Conservation (phyloP, 1,140 invertebrate species). For the Solenopsis fugax region DNA sequence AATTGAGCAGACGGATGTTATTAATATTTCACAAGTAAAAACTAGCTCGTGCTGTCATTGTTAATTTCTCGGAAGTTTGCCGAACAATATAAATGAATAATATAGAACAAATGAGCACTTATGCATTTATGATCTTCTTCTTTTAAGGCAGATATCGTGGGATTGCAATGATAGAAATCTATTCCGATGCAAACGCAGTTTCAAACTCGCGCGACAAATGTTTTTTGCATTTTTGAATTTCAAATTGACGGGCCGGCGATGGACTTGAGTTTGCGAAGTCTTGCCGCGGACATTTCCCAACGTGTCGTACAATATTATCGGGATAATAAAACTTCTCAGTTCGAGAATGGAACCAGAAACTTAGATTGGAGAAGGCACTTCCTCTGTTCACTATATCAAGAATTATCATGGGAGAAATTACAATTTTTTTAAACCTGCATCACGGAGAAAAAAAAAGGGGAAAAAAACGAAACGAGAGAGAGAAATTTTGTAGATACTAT, state of each 20-base stretch:
- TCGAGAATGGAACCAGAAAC: conserved; percentile 45
- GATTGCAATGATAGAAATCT: conserved; percentile 38
- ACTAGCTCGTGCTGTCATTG: background rate
- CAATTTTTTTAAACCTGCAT: background rate
- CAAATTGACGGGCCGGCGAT: conserved; percentile 49
- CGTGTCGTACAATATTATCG: conserved; percentile 56
- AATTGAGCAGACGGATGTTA: background rate
- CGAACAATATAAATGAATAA: background rate
- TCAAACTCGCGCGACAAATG: conserved; percentile 38
- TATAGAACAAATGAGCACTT: background rate
- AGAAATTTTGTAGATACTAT: background rate
- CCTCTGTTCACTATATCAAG: conserved; percentile 26
- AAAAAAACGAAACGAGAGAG: too few relatives aligned
- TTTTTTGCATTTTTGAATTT: conserved; percentile 59
- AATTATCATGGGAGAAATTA: conserved; percentile 49
- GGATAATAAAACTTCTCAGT: conserved; percentile 52
- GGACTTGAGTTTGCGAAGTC: conserved; percentile 44
- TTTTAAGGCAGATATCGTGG: background rate
- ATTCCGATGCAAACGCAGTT: conserved; percentile 41
- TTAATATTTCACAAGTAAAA: conserved; percentile 29
- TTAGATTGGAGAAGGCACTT: conserved; percentile 48
- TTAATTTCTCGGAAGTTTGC: background rate
- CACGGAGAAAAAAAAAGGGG: background rate
- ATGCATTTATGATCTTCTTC: background rate
- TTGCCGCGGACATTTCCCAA: conserved; percentile 40